A percentile compares a stretch with the other conserved stretches of the same genome.
Conservation (phyloP, 30 jellyfish, hydroid and myxozoan species). For the Clytia hemisphaerica region DNA sequence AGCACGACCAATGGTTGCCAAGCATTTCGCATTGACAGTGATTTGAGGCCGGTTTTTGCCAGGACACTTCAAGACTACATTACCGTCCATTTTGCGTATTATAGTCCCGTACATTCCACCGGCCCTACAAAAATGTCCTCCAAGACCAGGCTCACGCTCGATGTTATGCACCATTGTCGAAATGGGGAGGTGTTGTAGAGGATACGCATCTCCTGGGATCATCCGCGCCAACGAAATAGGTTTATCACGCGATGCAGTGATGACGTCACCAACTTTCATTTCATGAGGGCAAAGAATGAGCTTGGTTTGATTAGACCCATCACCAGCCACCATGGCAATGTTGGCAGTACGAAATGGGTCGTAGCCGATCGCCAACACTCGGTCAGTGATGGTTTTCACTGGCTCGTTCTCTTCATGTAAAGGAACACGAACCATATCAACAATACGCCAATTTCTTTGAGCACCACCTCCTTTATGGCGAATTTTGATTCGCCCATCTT, state of each 20-base stretch:
- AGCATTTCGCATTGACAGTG: conserved; percentile 52
- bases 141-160: conserved; percentile 83
- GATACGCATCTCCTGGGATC: conserved; percentile 94
- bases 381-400: conserved; percentile 37
- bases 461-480: conserved; percentile 96
- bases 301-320: conserved; percentile 42
- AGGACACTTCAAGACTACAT: conserved; percentile 44
- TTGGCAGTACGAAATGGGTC: conserved; percentile 95
- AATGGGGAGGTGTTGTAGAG: conserved; percentile 73
- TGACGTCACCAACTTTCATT: conserved; percentile 70
- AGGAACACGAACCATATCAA: conserved; percentile 78
- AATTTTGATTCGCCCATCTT: conserved; percentile 68
- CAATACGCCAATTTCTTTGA: conserved; percentile 53
- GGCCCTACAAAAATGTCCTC: conserved; percentile 74
- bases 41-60: conserved; percentile 34
- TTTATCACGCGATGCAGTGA: conserved; percentile 86
- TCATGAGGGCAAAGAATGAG: conserved; percentile 85
- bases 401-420: conserved; percentile 22
- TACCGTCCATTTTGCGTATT: conserved; percentile 41
- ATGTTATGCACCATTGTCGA: conserved; percentile 85
- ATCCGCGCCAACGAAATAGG: conserved; percentile 77
- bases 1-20: conserved; percentile 92
- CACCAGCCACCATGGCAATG: conserved; percentile 92
- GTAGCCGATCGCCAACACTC: conserved; percentile 76
- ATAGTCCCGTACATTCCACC: conserved; percentile 90